Base-by-base conservation (phyloP, 2,888 invertebrate species). In the Entomobrya multifasciata region DNA sequence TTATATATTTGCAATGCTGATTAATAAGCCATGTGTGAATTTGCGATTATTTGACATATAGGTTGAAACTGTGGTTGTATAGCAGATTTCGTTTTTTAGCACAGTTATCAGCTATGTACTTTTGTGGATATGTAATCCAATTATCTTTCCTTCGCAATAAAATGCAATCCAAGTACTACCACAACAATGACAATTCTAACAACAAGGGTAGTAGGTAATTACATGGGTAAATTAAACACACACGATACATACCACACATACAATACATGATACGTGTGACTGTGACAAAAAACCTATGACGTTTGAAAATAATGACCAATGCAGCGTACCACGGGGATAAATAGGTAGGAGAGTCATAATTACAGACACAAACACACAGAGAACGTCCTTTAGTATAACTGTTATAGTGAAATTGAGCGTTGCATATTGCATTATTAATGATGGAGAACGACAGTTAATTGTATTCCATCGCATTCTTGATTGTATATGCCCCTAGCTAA, bases 271-370 rank as follows among this genome's bases (percentile, higher is more conserved):
- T 55, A 27, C 60, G 15, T 13, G 27, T 10, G 27, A 25, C 13
- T 60, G 60, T 60, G 60, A 60, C 60, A 60, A 60, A 60, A 60
- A 60, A 60, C 4, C 60, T 5, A 55, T 2, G 4, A 55, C 20
- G 55, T n/a, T 8, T 55, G 17, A 27, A 13, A 11, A 55, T 8
- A 27, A 60, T 60, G 60, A 27, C 60, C 60, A 60, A 60, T 60
- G 27, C 25, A n/a, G n/a, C n/a, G n/a, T n/a, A n/a, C n/a, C n/a
- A n/a, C n/a, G n/a, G n/a, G n/a, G n/a, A n/a, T n/a, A n/a, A 13
- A 60, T 13, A 2, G 27, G 17, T 55, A 27, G 60, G 60, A 27
- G 60, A 60, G 11, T 60, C 60, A 60, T 60, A 60, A 60, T 60
- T 60, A 60, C 27, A 60, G 27, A 60, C n/a, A n/a, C n/a, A n/a